A percentile compares a stretch with the other conserved stretches of the same genome.
Conservation (phyloP, 2,113 vertebrate genomes). For the Australoheros scitulus region DNA sequence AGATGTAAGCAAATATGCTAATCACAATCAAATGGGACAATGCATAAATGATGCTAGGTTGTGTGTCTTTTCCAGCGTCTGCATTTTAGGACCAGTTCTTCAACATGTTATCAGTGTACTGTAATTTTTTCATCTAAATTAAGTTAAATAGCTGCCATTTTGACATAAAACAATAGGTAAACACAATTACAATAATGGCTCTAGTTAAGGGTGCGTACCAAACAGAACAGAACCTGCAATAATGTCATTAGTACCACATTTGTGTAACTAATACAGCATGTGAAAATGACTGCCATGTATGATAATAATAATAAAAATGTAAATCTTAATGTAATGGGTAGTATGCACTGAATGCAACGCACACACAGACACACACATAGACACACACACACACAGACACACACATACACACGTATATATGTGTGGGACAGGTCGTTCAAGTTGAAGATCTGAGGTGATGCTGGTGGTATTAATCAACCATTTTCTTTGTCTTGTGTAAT, state of each 20-base stretch:
- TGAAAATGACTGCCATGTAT: neutral
- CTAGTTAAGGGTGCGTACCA: neutral
- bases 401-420: neutral
- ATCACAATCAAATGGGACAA: constrained; percentile 7
- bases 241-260: neutral
- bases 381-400: neutral
- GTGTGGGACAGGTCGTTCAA: neutral
- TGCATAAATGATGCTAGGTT: neutral
- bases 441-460: neutral
- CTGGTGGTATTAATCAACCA: constrained; percentile 29
- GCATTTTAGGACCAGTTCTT: neutral
- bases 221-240: neutral
- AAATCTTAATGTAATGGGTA: neutral
- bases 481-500: constrained; percentile 15
- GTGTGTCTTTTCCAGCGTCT: neutral
- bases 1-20: constrained; percentile 4
- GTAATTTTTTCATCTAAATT: neutral
- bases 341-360: neutral
- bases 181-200: neutral
- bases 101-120: neutral
- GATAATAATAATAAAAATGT: neutral
- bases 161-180: neutral
- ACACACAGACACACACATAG: neutral
- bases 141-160: neutral
- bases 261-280: neutral